Base-by-base conservation (phyloP, 2,888 invertebrate genomes). In the Leistus spinibarbis region DNA sequence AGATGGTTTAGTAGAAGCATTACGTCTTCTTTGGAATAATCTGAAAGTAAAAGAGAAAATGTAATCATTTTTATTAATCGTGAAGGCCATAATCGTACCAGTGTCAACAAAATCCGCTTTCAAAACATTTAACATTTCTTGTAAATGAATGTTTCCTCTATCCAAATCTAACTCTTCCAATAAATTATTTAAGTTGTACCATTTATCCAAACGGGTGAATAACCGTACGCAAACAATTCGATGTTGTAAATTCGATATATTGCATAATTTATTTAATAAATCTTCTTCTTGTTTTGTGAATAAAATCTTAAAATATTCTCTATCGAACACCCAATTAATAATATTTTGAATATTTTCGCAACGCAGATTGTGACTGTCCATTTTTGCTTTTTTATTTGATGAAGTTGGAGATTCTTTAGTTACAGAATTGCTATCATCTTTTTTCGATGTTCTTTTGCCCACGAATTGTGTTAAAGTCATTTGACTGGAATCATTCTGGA, bases 151-250 rank as follows among this genome's bases (percentile, higher is more conserved):
- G 4, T n/a, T 56, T 66, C 62, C 24, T 63, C 40, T 20, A 22
- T 10, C 63, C 19, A 66, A 79, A 68, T 64, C 79, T 67, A 65
- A 78, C 63, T 62, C 63, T 40, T 56, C 65, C 17, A 24, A 76
- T n/a, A 78, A 80, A 78, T 73, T 78, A 71, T 7, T 74, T 73
- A 74, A 77, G 63, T 79, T 79, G 60, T 81, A 78, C 81, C 80
- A 81, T 63, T 79, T 80, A 5, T 71, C 57, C 40, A 77, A 77
- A 40, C 79, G 77, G 4, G 78, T 78, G 63, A 76, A 78, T 57
- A 79, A 73, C 54, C 78, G 76, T 16, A 78, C 22, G 65, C 77
- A 77, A 54, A 77, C 65, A 60, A 77, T 68, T 17, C 17, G 54
- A 9, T 77, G 71, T 62, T 68, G 64, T 16, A 54, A 22, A 56